These are phyloP conservation scores for Tachina grossa DNA, from an alignment of 2,888 invertebrate genomes.

Conservation along the genomic window DNA sequence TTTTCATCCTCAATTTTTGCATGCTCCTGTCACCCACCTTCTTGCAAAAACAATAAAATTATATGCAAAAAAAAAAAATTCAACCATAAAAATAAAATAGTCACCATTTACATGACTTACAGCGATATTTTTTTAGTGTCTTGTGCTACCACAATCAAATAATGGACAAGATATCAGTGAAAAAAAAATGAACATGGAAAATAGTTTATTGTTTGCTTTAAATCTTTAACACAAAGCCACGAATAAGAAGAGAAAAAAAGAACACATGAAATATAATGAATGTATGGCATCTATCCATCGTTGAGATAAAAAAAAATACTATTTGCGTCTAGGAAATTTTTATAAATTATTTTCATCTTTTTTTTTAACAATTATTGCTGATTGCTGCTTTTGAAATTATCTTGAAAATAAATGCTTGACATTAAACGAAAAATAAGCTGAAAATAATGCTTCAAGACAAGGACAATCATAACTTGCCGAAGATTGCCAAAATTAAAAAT, in stretches of 20 bases:
- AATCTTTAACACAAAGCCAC: slow-evolving; percentile 1
- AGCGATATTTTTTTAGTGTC: slow-evolving; percentile 31
- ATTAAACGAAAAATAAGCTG: background rate
- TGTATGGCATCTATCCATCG: slow-evolving; percentile 40
- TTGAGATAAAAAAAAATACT: slow-evolving; percentile 19
- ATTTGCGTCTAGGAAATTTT: slow-evolving; percentile 10
- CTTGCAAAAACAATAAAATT: slow-evolving; percentile 23
- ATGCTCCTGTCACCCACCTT: slow-evolving; percentile 51
- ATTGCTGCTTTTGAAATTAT: background rate
- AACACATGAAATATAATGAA: slow-evolving; percentile 27
- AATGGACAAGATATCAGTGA: slow-evolving; percentile 65
- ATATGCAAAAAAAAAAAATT: background rate
- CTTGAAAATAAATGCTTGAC: background rate
- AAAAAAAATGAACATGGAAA: slow-evolving; percentile 53
- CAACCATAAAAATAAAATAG: slow-evolving; percentile 35
- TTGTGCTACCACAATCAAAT: slow-evolving; percentile 59
- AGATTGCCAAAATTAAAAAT: too few species aligned
- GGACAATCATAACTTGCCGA: too few species aligned
- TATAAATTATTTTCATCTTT: slow-evolving; percentile 48
- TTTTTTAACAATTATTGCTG: background rate
- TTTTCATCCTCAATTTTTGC: slow-evolving; percentile 13
- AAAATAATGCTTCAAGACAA: background rate
- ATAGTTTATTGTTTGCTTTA: slow-evolving; percentile 55
- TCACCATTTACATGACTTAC: slow-evolving; percentile 61
- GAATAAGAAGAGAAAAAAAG: background rate